Evolutionary conservation across 2,888 invertebrate genomes (phyloP).

Genomic region (Brachycybe producta): DNA sequence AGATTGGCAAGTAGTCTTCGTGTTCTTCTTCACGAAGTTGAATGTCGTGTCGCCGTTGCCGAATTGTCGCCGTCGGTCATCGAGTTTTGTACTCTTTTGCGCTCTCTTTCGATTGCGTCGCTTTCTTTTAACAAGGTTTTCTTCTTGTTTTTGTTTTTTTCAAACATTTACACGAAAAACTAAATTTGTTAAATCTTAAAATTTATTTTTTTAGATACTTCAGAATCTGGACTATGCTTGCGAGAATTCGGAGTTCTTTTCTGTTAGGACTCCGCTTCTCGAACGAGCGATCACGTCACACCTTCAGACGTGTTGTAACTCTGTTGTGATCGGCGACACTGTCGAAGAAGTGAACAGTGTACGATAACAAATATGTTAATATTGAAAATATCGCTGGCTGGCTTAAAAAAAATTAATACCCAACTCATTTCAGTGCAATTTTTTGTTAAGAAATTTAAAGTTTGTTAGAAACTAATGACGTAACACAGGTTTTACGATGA

Average conservation of each 20-base stretch:
- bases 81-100: constrained; percentile 11
- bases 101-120: neutral
- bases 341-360: constrained; percentile 13
- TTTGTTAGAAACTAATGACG: no score
- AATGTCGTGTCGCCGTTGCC: constrained; percentile 5
- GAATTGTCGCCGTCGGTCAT: constrained; percentile 5
- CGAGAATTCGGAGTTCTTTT: neutral
- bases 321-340: constrained; percentile 16
- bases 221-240: neutral
- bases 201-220: neutral
- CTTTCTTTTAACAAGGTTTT: neutral
- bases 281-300: constrained; percentile 15
- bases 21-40: constrained; percentile 6
- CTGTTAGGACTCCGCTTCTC: neutral
- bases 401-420: no score
- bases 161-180: neutral
- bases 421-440: no score
- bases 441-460: no score
- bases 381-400: no score
- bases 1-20: constrained; percentile 7
- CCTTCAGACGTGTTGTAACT: constrained; percentile 17
- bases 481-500: no score
- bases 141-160: neutral
- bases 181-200: neutral
- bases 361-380: no score